Base-by-base conservation (phyloP, 2,113 vertebrate genomes). In the Cyphomyrus plagiostoma region DNA sequence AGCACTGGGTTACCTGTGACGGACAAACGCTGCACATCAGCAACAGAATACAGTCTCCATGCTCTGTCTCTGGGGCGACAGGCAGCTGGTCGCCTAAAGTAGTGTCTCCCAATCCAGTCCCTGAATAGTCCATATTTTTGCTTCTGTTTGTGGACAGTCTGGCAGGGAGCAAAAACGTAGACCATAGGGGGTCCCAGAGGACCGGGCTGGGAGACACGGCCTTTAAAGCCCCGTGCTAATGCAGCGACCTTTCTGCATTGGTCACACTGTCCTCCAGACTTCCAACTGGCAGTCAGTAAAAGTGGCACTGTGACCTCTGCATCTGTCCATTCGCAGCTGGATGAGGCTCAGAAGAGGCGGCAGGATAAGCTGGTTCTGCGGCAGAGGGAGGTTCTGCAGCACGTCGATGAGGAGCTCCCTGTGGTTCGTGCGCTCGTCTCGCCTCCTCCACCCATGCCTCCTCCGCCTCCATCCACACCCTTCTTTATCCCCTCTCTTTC, bases 311-410 rank as follows among this genome's bases (percentile, higher is more conserved):
- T 84, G 82, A 46, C 45, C 42, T 70, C 15, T 26, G 39, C 45
- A 9, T 84, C 42, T 84, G 82, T 84, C 23, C 42, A 42, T 48
- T 9, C 23, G 0, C 92, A 98, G 97, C 93, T 98, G 93, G 97
- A 98, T 88, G 94, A 96, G 84, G 95, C 96, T 85, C 97, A 98
- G 95, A 95, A 91, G 83, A 96, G 93, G 92, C 96, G 97, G 19
- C 94, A 96, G 0, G 97, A 97, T 0, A 96, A 95, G 89, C 93
- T 98, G 9, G 48, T 92, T 70, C 66, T 91, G 0, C 94, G 91
- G 9, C 96, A 98, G 77, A 94, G 93, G 91, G 96, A 96, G 4
- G 91, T 97, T 6, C 89, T 97, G 4, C 94, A 97, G 53, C 94
- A 94, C 89, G 95, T 98, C 6, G 92, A 94, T 0, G 95, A 97